Conservation (phyloP, 2,113 vertebrate species). For the Scophthalmus maximus region DNA sequence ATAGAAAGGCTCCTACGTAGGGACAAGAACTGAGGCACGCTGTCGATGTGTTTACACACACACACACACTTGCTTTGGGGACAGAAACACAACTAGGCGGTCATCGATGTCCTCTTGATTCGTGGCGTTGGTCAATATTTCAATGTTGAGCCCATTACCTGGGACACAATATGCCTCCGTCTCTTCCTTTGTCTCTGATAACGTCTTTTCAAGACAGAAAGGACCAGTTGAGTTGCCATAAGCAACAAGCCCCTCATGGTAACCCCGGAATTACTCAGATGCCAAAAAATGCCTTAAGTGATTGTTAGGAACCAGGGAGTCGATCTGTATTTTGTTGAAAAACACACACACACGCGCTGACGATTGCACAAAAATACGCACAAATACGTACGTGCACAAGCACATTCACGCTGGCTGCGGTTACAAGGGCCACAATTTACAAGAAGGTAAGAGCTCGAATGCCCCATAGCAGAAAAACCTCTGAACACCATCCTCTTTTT, state of each 20-base stretch:
- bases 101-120: conserved; percentile 23
- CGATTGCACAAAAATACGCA: conserved; percentile 18
- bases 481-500: conserved; percentile 17
- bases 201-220: conserved; percentile 32
- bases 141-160: not conserved
- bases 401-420: not conserved
- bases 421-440: conserved; percentile 49
- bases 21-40: conserved; percentile 53
- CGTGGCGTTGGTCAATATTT: conserved; percentile 46
- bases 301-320: conserved; percentile 33
- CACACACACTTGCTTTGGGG: not conserved
- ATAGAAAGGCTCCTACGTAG: conserved; percentile 60
- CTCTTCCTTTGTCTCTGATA: conserved; percentile 11
- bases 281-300: conserved; percentile 37
- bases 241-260: conserved; percentile 59
- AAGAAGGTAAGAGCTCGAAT: conserved; percentile 40
- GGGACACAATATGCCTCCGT: conserved; percentile 5
- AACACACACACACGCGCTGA: conserved; percentile 32
- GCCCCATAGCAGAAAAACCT: conserved; percentile 45
- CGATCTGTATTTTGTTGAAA: conserved; percentile 31
- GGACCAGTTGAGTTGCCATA: conserved; percentile 50
- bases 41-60: conserved; percentile 61
- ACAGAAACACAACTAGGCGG: not conserved
- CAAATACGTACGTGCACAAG: conserved; percentile 19
- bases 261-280: conserved; percentile 44